A percentile compares a stretch with the other conserved stretches of the same genome.
Conservation (phyloP, 53 echinoderm and acorn worm genomes). For the Echinometra lucunter region DNA sequence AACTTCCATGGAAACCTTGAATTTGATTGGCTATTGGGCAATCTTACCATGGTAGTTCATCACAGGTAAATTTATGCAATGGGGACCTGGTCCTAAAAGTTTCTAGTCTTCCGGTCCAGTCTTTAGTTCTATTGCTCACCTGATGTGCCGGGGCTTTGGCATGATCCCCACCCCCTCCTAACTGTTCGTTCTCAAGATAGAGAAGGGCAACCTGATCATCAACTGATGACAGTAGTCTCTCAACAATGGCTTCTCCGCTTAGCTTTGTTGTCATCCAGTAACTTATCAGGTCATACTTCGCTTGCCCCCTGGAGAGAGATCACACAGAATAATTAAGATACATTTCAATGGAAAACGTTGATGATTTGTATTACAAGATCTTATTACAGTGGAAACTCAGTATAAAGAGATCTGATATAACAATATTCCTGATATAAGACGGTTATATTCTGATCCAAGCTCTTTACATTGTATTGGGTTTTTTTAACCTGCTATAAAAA, state of each 20-base stretch:
- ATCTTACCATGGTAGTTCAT: too few species aligned
- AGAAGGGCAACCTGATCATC: slow-evolving; percentile 82
- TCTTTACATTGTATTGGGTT: too few species aligned
- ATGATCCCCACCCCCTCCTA: slow-evolving; percentile 45
- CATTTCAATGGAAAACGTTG: neutral
- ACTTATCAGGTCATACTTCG: slow-evolving; percentile 86
- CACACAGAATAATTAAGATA: neutral
- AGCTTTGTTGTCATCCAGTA: slow-evolving; percentile 83
- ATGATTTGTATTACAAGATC: neutral
- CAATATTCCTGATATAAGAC: too few species aligned
- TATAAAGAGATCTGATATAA: too few species aligned
- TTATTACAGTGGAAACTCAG: too few species aligned
- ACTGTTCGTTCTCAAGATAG: slow-evolving; percentile 75
- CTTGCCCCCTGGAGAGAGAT: slow-evolving; percentile 68
- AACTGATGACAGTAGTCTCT: slow-evolving; percentile 69
- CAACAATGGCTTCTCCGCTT: slow-evolving; percentile 74
- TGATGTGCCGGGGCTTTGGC: slow-evolving; percentile 73
- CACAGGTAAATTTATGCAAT: too few species aligned
- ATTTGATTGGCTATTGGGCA: too few species aligned
- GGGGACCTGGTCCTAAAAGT: too few species aligned
- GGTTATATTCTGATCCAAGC: too few species aligned
- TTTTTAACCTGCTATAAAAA: too few species aligned
- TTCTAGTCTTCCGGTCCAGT: neutral
- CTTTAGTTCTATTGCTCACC: slow-evolving; percentile 10
- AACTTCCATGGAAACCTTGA: too few species aligned